Evolutionary conservation across 2,113 vertebrate species (phyloP), one percentile per base, ranked within the genome.

Genomic region (Salvelinus namaycush): DNA sequence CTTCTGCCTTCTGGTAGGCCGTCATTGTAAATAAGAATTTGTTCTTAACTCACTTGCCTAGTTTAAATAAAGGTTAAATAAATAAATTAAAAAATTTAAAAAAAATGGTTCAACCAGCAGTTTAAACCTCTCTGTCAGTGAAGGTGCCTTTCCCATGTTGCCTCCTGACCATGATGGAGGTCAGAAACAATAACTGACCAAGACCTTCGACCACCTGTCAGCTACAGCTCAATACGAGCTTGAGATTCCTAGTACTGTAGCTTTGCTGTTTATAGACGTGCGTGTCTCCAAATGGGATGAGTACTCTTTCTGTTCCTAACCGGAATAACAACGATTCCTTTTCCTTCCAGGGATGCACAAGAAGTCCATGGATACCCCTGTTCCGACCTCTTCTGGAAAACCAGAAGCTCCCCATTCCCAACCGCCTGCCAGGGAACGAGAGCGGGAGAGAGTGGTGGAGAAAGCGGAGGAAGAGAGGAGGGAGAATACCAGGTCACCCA

Each of bases 321-420:
- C 93, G 91, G 91, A 95, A 94, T 95, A 94, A 95, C 95, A 95
- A 95, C 93, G 94, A 93, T n/a, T 11, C 60, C 4, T 59, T 18
- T 94, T 96, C 93, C 91, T 94, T 95, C 82, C 94, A 99, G 98
- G 97, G 86, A 99, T 99, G 98, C 98, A 99, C 95, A 99, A 99
- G 95, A 99, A 99, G 88, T 98, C 97, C 71, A 90, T 97, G 89
- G 97, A 99, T 88, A 94, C 94, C 73, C 88, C 93, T 8, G 92
- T 92, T 4, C 94, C 95, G 81, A 73, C 73, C 0, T 48, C 90
- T 57, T 93, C 93, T n/a, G 94, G 93, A 79, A 97, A 94, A 91
- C 92, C 94, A 88, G 92, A 93, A 31, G 93, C 94, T 79, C 88
- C 82, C 82, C 95, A 95, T 79, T 88, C 82, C 83, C 95, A 95